These are phyloP conservation scores for Melanchra persicariae DNA, from an alignment of 2,888 invertebrate genomes.

Conservation along the genomic window DNA sequence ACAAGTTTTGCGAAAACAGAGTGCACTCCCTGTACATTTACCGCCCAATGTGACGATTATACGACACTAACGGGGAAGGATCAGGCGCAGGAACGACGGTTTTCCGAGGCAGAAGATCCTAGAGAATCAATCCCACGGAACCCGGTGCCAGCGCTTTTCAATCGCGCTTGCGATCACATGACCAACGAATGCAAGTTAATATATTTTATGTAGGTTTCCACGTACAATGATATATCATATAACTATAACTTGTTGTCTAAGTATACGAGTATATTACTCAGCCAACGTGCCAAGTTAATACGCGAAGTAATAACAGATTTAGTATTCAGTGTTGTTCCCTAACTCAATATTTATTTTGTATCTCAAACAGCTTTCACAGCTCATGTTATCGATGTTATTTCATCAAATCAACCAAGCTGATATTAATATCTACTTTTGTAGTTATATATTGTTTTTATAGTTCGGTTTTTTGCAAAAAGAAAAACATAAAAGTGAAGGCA, in stretches of 20 bases:
- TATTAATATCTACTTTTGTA: slow-evolving; percentile 3
- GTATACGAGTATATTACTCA: neutral
- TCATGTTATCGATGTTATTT: slow-evolving; percentile 9
- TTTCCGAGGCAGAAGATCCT: too few relatives aligned
- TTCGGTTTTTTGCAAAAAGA: neutral
- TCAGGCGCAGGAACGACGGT: too few relatives aligned
- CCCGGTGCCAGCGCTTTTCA: too few relatives aligned
- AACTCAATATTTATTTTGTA: slow-evolving; percentile 33
- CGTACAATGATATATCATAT: neutral
- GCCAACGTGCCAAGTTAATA: neutral
- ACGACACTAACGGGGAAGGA: too few relatives aligned
- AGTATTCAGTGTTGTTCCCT: slow-evolving; percentile 18
- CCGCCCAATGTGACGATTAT: too few relatives aligned
- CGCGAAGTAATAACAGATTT: slow-evolving; percentile 16
- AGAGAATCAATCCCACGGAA: too few relatives aligned
- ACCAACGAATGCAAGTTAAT: neutral
- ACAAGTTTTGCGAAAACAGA: too few relatives aligned
- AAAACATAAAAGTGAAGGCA: too few relatives aligned
- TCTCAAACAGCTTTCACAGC: slow-evolving; percentile 18
- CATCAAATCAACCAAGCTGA: slow-evolving; percentile 10
- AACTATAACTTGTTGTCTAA: neutral
- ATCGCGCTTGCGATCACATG: neutral
- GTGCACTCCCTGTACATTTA: too few relatives aligned
- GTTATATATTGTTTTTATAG: neutral
- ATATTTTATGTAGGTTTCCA: neutral